These are phyloP conservation scores for Papilio gigon DNA, from an alignment of 2,888 invertebrate genomes.

Conservation along the genomic window DNA sequence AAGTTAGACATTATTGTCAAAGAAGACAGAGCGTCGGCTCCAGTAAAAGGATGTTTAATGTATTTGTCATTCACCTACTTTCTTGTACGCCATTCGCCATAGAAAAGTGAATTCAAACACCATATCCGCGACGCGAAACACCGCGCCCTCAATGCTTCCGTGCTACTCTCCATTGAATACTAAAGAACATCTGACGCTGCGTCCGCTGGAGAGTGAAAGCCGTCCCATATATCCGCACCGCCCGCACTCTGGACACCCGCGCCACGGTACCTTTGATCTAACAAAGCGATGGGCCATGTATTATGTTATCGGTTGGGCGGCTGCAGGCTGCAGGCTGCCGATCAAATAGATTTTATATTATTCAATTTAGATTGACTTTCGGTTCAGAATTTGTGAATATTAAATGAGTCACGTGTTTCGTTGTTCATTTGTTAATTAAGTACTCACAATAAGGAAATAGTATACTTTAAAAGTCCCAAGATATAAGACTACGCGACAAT, in stretches of 20 bases:
- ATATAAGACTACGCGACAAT: neutral
- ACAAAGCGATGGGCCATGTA: neutral
- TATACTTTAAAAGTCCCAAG: neutral
- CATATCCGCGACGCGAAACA: slow-evolving; percentile 15
- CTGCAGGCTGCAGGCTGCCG: neutral
- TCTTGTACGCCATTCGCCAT: neutral
- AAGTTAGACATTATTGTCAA: no score
- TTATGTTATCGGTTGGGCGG: neutral
- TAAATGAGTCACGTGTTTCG: slow-evolving; percentile 1
- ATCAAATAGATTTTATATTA: slow-evolving; percentile 1
- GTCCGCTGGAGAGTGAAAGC: slow-evolving; percentile 22
- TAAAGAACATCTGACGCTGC: slow-evolving; percentile 20
- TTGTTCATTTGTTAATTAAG: neutral
- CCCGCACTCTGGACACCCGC: neutral
- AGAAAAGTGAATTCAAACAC: slow-evolving; percentile 14
- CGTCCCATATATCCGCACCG: neutral
- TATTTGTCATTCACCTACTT: neutral
- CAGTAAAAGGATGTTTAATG: neutral
- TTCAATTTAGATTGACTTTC: neutral
- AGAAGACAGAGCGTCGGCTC: neutral
- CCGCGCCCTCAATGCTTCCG: slow-evolving; percentile 14
- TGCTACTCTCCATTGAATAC: slow-evolving; percentile 4
- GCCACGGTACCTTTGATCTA: neutral
- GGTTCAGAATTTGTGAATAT: neutral
- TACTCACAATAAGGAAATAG: neutral